Evolutionary conservation across 2,797 vertebrate species (phyloP).

Genomic region (Hapalemur alaotrensis): DNA sequence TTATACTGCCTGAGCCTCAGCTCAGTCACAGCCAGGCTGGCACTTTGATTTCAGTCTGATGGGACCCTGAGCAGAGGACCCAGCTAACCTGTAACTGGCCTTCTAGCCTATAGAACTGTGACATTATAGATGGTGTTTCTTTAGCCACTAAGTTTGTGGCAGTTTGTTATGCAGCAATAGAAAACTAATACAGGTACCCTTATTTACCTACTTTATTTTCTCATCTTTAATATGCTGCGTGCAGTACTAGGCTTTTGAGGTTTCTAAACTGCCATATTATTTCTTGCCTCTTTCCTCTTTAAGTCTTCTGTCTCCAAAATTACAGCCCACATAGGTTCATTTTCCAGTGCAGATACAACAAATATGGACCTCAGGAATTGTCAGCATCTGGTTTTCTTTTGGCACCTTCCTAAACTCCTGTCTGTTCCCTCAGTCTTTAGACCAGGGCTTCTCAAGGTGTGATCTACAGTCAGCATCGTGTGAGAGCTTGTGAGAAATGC

Average conservation of each 20-base stretch:
- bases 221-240: neutral
- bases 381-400: neutral
- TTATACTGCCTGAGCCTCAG: neutral
- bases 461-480: neutral
- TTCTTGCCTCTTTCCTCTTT: neutral
- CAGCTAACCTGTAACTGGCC: neutral
- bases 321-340: neutral
- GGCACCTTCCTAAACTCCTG: neutral
- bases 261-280: neutral
- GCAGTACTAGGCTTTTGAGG: neutral
- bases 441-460: neutral
- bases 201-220: slow-evolving; percentile 25
- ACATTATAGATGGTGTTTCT: neutral
- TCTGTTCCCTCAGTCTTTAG: neutral
- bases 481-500: neutral
- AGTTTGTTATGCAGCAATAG: neutral
- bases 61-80: neutral
- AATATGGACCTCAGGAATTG: neutral
- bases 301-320: neutral
- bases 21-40: neutral
- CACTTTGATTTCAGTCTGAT: neutral
- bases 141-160: neutral
- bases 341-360: neutral
- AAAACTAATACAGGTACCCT: neutral
- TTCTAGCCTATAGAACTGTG: neutral